phyloP scores from a whole-genome alignment of 1,140 invertebrate species.

The Ganaspis sp. region DNA sequence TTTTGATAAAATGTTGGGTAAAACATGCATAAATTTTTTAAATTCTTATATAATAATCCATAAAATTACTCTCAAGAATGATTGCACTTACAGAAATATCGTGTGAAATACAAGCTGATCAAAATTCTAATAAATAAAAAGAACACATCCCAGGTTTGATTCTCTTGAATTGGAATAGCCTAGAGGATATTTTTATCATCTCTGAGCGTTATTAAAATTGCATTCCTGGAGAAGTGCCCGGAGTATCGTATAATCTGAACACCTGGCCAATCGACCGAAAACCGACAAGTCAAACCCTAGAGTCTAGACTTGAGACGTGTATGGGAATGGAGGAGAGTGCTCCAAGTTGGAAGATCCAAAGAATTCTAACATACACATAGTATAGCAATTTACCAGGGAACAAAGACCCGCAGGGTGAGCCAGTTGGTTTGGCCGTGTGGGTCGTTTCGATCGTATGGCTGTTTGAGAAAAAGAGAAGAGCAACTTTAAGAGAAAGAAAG shows the following conservation, averaged over 20 bases:
- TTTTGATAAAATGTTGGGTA: too few relatives aligned
- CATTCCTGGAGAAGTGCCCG: conserved; percentile 15
- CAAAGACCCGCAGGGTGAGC: conserved; percentile 13
- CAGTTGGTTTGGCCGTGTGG: conserved; percentile 17
- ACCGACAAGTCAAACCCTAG: conserved; percentile 27
- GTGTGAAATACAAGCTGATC: too few relatives aligned
- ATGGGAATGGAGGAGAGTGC: not conserved
- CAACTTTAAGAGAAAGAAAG: not conserved
- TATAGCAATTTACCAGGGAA: conserved; percentile 17
- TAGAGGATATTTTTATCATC: not conserved
- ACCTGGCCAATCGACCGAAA: conserved; percentile 30
- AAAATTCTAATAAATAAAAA: not conserved
- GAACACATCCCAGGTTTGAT: not conserved
- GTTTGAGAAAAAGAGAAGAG: conserved; percentile 25
- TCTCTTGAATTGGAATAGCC: not conserved
- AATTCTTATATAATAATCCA: too few relatives aligned
- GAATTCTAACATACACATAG: conserved; percentile 8
- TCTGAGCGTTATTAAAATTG: conserved; percentile 4
- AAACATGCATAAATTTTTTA: too few relatives aligned
- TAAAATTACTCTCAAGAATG: too few relatives aligned
- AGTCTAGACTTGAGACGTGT: conserved; percentile 12
- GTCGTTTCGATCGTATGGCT: not conserved
- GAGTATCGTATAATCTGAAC: conserved; percentile 31
- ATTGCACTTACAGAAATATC: too few relatives aligned
- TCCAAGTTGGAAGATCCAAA: not conserved